These are phyloP conservation scores for Athalia cordata DNA, from an alignment of 2,888 invertebrate species.

Conservation along the genomic window DNA sequence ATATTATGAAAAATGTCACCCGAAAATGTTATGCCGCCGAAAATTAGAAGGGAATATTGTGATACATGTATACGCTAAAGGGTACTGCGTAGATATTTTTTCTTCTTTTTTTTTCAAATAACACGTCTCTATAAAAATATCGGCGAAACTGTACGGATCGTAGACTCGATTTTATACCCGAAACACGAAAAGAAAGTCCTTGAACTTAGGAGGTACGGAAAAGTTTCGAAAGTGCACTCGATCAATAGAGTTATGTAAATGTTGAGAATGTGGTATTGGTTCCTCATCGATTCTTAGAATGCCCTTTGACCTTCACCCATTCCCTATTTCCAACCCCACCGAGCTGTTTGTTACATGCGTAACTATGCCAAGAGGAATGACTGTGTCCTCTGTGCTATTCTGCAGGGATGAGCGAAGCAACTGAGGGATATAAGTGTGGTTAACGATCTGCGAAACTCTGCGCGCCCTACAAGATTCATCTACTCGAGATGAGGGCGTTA, in stretches of 20 bases:
- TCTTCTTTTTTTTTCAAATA: no score
- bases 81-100: no score
- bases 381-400: no score
- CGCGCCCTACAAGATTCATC: no score
- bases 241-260: neutral
- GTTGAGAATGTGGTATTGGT: constrained; percentile 25
- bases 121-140: neutral
- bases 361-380: constrained; percentile 4
- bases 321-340: neutral
- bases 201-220: neutral
- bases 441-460: neutral
- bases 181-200: neutral
- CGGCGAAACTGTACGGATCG: neutral
- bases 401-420: no score
- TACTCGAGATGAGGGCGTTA: no score
- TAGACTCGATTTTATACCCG: neutral
- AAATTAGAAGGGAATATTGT: no score
- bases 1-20: no score
- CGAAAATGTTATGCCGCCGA: no score
- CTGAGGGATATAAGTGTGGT: no score
- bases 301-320: neutral
- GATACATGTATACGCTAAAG: no score
- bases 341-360: neutral
- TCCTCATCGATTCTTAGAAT: neutral
- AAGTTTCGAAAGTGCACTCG: neutral